A percentile compares a stretch with the other conserved stretches of the same genome.
phyloP scores from a whole-genome alignment of 2,797 vertebrate species.

The Ispidina lecontei region DNA sequence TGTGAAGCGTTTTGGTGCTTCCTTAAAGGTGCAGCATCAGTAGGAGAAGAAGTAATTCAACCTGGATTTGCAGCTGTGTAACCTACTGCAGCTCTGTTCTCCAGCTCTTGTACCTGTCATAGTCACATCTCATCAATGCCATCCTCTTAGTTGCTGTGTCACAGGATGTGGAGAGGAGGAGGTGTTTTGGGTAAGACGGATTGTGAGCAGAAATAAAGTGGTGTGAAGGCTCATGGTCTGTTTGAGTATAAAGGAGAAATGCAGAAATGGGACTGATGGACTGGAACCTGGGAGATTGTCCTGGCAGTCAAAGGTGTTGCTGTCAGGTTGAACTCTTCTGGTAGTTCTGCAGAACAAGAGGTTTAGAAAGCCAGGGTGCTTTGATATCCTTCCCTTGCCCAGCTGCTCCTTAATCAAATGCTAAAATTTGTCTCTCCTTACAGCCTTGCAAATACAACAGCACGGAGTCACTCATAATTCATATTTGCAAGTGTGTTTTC shows the following conservation, averaged over 20 bases:
- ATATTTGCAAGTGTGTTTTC: background rate
- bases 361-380: background rate
- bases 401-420: background rate
- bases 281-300: background rate
- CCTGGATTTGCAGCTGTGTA: background rate
- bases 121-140: background rate
- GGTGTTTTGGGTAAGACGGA: background rate
- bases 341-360: background rate
- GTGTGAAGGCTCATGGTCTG: background rate
- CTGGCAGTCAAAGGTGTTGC: background rate
- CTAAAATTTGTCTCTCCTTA: background rate
- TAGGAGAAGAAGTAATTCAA: background rate
- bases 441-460: background rate
- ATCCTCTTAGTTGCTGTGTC: background rate
- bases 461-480: background rate
- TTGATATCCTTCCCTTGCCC: background rate
- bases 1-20: background rate
- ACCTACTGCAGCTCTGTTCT: background rate
- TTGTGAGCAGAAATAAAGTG: background rate
- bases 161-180: background rate
- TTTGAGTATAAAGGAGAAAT: background rate
- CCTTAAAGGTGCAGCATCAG: background rate
- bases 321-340: background rate
- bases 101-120: background rate
- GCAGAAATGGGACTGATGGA: background rate